Evolutionary conservation across 1,140 invertebrate species (phyloP), one percentile per base, ranked within the genome.

Genomic region (Fopius arisanus): DNA sequence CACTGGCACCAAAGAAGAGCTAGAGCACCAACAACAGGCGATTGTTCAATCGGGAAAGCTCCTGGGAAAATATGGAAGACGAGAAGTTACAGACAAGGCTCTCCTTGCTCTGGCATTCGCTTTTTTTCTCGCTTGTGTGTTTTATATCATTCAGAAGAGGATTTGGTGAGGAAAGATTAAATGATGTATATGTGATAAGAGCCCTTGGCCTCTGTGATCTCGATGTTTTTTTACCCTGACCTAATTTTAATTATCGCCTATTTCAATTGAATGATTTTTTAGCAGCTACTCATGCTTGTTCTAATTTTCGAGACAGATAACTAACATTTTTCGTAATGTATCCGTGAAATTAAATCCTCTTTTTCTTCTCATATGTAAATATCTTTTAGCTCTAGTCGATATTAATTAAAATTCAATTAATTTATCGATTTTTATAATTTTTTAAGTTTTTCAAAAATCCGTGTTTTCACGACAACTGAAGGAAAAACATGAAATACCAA

Each of bases 31-130:
- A 75, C 93, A 94, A 7, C 93, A 94, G 77, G 93, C 94, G 9
- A 97, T 98, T 77, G 89, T 92, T 12, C 96, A 96, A 81, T 97
- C 96, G 0, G 93, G 94, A 72, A 97, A 96, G 86, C 88, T 99
- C 2, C 87, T 99, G 40, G 96, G 94, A 21, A 99, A 98, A 89
- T 99, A 98, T 88, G 96, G 95, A 2, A 88, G 97, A 76, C 87
- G 97, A 29, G 97, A 99, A 89, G 93, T 96, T 67, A 99, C 97
- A 0, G 97, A 99, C 83, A 98, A 97, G 90, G 91, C 97, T 54
- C 89, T 98, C 0, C 92, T 98, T 75, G 92, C 95, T 73, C 92
- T 98, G 80, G 96, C 96, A 59, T 94, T 98, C 82, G 89, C 92
- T 1, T 97, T 99, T 88, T 99, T 98, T 84, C 90, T 97, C 73